Base-by-base conservation (phyloP, 2,113 vertebrate species). In the Scopus umbretta region DNA sequence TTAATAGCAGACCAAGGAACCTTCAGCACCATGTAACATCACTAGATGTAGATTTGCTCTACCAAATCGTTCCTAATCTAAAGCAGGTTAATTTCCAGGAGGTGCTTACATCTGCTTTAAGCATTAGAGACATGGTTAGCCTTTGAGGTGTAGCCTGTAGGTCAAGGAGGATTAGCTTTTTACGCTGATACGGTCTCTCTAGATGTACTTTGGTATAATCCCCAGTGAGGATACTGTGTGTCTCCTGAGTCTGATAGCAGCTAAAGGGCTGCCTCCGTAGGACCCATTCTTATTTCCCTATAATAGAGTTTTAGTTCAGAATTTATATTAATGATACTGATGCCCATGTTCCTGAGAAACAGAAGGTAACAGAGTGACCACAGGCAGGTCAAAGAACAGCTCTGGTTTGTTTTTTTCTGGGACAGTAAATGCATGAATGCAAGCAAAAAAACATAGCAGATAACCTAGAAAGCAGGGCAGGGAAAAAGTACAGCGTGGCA, bases 1-100 rank as follows among this genome's bases (percentile, higher is more conserved):
- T 92, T 92, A 92, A 94, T 49, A 86, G 50, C 75, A 94, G 83
- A 73, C 34, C 30, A 45, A 73, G 80, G 45, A 73, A 95, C 67
- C 32, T 58, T 55, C 59, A 89, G 43, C 0, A 0, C 75, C 7
- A 22, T 70, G 70, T 70, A 83, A 67, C 55, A 62, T 47, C 75
- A 56, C 47, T 26, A 63, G 59, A 80, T 80, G 79, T 29, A 94
- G 56, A 88, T 91, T 94, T 73, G 78, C 76, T 93, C 52, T 49
- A 59, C 38, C 72, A 93, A 53, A 95, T 93, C 65, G 63, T 91
- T 80, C 66, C 40, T 80, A 80, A 90, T 78, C 84, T 90, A 82
- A 94, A 91, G 63, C 50, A 95, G 66, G 86, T 74, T 97, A 71
- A 95, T 96, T 94, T 96, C 70, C 84, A 96, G 89, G 63, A 93